A percentile compares a stretch with the other conserved stretches of the same genome.
phyloP scores from a whole-genome alignment of 1,140 invertebrate species.

The Drosophila sp. region DNA sequence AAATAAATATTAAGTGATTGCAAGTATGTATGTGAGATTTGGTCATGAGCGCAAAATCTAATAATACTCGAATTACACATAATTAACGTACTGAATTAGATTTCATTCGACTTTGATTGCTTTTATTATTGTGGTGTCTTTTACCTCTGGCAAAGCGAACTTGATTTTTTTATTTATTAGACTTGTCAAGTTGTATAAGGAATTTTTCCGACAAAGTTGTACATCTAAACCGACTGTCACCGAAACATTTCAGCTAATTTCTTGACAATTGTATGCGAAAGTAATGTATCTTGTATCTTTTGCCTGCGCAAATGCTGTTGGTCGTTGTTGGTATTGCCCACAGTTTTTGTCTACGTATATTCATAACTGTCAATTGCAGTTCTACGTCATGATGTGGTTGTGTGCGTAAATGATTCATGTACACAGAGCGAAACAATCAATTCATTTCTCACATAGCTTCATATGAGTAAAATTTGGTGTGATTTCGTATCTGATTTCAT shows the following conservation, averaged over 20 bases:
- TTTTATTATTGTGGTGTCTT: constrained; percentile 9
- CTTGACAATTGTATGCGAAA: neutral
- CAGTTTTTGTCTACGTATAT: constrained; percentile 30
- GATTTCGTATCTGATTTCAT: too few species aligned
- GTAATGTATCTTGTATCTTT: neutral
- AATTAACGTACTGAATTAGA: constrained; percentile 35
- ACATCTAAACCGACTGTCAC: neutral
- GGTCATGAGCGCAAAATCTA: constrained; percentile 29
- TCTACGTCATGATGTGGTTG: neutral
- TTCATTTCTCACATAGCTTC: too few species aligned
- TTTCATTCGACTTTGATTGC: constrained; percentile 17
- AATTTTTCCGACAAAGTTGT: neutral
- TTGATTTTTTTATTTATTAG: neutral
- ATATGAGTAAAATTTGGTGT: too few species aligned
- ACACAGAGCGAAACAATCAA: too few species aligned
- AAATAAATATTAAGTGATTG: constrained; percentile 14
- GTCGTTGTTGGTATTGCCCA: constrained; percentile 4
- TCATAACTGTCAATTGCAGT: constrained; percentile 64
- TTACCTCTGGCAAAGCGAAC: constrained; percentile 4
- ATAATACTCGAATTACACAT: constrained; percentile 41
- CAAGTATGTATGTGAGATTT: neutral
- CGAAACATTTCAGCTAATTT: neutral
- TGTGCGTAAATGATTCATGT: constrained; percentile 10
- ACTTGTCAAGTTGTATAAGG: neutral
- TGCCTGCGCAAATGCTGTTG: constrained; percentile 10